Evolutionary conservation across 1,140 invertebrate genomes (phyloP).

Genomic region (Drosophila ambigua): DNA sequence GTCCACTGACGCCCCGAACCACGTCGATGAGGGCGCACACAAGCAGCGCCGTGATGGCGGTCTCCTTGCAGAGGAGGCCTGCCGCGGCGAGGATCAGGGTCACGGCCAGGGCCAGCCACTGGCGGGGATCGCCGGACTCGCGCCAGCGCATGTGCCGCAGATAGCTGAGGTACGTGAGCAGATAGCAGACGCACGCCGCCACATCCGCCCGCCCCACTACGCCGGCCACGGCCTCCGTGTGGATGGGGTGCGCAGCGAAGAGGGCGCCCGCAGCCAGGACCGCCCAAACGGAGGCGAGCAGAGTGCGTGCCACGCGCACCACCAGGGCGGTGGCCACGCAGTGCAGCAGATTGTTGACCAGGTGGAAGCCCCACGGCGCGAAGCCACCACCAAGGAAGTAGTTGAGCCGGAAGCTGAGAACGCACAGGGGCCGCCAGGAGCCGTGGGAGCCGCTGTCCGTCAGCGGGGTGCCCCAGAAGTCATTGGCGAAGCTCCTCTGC

Average conservation of each 20-base stretch:
- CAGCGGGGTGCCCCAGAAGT: slow-evolving; percentile 97
- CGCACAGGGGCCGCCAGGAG: slow-evolving; percentile 95
- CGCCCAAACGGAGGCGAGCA: slow-evolving; percentile 87
- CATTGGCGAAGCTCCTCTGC: slow-evolving; percentile 90
- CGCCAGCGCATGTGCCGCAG: slow-evolving; percentile 87
- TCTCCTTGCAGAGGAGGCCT: slow-evolving; percentile 95
- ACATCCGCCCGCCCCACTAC: slow-evolving; percentile 97
- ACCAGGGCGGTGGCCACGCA: slow-evolving; percentile 92
- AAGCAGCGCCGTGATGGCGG: slow-evolving; percentile 95
- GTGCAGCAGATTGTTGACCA: slow-evolving; percentile 95
- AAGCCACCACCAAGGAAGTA: slow-evolving; percentile 94
- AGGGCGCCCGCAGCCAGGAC: slow-evolving; percentile 92
- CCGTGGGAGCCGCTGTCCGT: slow-evolving; percentile 94
- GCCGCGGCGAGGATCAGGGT: slow-evolving; percentile 87
- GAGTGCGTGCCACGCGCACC: slow-evolving; percentile 88
- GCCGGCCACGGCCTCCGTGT: slow-evolving; percentile 98
- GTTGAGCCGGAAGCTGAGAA: slow-evolving; percentile 96
- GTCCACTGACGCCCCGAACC: slow-evolving; percentile 84
- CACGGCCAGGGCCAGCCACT: slow-evolving; percentile 85
- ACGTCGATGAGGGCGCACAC: slow-evolving; percentile 92
- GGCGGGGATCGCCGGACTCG: slow-evolving; percentile 85
- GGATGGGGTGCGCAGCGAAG: slow-evolving; percentile 98
- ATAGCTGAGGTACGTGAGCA: slow-evolving; percentile 93
- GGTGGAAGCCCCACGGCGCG: slow-evolving; percentile 95
- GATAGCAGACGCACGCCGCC: slow-evolving; percentile 95